Base-by-base conservation (phyloP, 2,113 vertebrate species). In the Lipophrys pholis region DNA sequence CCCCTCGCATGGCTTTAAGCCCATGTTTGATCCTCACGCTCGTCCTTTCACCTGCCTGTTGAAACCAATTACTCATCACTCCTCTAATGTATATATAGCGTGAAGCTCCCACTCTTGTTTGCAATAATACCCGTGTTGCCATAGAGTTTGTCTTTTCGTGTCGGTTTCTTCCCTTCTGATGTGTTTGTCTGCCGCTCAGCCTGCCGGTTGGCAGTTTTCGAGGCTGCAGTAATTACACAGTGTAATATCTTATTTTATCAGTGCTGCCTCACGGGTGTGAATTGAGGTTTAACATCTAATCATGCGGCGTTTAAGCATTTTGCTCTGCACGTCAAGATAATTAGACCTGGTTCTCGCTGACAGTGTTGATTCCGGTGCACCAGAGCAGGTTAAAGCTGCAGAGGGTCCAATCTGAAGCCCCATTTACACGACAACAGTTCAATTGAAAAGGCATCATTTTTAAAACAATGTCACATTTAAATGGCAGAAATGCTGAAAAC, bases 81-180 rank as follows among this genome's bases (percentile, higher is more conserved):
- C 62, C 6, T 14, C 1, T 7, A 16, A 1, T 53, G 48, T 65
- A 21, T 42, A 41, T 7, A 49, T 15, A 64, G 54, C 41, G 21
- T n/a, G 61, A n/a, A 60, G 54, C 59, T 46, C 54, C 30, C 5
- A 0, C 14, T 53, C 11, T 63, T 63, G 50, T 35, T 76, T 21
- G 1, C 35, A 5, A 51, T 35, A 49, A 30, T 50, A 60, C 15
- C 35, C 21, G 12, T 40, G 63, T 79, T 76, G 45, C 68, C 75
- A 69, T 73, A 21, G 78, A 43, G 43, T 11, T 71, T n/a, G 3
- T 76, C 17, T 39, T 36, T 53, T 3, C 4, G 6, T 21, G 45
- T 41, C 38, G 51, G 69, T 38, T 6, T 62, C 64, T 57, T 36
- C 41, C 6, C 30, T 62, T 50, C 40, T 35, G 35, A 63, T 68